phyloP scores from a whole-genome alignment of 2,113 vertebrate species.

The Nannobrachium achirus region DNA sequence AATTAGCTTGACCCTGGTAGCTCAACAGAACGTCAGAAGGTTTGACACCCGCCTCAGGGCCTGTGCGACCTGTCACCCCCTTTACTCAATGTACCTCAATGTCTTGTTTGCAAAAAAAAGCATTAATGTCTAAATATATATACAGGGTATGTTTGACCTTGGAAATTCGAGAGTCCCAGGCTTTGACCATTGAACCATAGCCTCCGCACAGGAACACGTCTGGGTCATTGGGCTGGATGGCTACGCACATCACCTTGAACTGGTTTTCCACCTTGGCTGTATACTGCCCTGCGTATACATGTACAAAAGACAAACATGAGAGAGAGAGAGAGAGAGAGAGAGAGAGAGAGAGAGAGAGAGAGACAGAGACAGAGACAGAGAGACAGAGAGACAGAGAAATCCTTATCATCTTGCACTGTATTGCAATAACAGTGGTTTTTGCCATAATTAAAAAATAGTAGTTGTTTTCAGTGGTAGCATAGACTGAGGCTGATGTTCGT shows the following conservation, averaged over 20 bases:
- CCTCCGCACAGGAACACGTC: constrained; percentile 90
- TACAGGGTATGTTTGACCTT: constrained; percentile 85
- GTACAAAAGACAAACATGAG: neutral
- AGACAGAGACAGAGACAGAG: neutral
- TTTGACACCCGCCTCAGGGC: no score
- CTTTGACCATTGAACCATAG: constrained; percentile 89
- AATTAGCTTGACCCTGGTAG: constrained; percentile 83
- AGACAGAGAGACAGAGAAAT: neutral
- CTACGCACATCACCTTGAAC: constrained; percentile 86
- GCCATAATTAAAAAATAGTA: no score
- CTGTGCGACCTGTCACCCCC: no score
- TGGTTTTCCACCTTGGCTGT: constrained; percentile 82
- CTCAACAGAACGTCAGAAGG: constrained; percentile 82
- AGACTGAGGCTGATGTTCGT: no score
- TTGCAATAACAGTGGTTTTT: no score
- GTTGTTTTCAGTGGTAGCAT: no score
- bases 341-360: neutral
- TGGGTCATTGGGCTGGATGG: constrained; percentile 83
- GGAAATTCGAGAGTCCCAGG: constrained; percentile 89
- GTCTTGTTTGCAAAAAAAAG: no score
- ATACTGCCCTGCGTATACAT: constrained; percentile 80
- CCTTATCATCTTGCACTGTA: no score
- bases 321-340: neutral
- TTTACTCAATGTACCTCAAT: no score
- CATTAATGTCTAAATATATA: no score